These are phyloP conservation scores for Orthosia incerta DNA, from an alignment of 2,888 invertebrate genomes.

Conservation along the genomic window DNA sequence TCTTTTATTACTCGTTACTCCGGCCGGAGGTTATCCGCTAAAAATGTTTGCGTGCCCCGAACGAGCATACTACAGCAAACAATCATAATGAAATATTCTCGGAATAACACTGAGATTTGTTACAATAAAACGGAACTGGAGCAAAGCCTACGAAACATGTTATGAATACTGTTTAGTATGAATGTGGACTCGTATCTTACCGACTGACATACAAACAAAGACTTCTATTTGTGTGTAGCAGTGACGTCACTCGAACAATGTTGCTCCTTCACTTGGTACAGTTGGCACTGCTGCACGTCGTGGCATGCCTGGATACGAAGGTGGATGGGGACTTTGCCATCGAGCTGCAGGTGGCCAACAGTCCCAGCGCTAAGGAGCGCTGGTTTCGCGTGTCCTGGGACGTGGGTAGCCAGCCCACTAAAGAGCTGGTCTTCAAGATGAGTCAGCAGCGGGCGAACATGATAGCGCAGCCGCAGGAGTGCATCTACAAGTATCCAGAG, in stretches of 20 bases:
- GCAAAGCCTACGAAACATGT: not conserved
- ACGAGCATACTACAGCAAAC: slow-evolving; percentile 30
- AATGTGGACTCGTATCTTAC: not conserved
- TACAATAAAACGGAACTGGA: slow-evolving; percentile 20
- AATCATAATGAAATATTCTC: slow-evolving; percentile 37
- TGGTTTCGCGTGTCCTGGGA: slow-evolving; percentile 17
- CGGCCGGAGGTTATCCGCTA: slow-evolving; percentile 38
- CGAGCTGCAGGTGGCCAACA: slow-evolving; percentile 36
- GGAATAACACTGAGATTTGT: slow-evolving; percentile 42
- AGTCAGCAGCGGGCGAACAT: slow-evolving; percentile 20
- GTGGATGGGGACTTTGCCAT: slow-evolving; percentile 49
- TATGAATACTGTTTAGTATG: not conserved
- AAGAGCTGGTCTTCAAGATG: slow-evolving; percentile 5
- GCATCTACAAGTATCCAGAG: slow-evolving; percentile 74
- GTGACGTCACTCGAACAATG: slow-evolving; percentile 30
- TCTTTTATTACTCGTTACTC: slow-evolving; percentile 46
- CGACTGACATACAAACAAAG: slow-evolving; percentile 18
- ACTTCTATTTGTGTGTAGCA: not conserved
- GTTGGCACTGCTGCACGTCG: slow-evolving; percentile 18
- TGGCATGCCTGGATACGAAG: slow-evolving; percentile 12
- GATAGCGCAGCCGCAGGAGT: slow-evolving; percentile 62
- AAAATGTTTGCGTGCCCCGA: slow-evolving; percentile 43
- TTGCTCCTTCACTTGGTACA: slow-evolving; percentile 9
- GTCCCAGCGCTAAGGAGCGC: not conserved
- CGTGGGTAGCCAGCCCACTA: not conserved